A percentile compares a stretch with the other conserved stretches of the same genome.
Conservation (phyloP, 2,888 invertebrate species). For the Cantharis rufa region DNA sequence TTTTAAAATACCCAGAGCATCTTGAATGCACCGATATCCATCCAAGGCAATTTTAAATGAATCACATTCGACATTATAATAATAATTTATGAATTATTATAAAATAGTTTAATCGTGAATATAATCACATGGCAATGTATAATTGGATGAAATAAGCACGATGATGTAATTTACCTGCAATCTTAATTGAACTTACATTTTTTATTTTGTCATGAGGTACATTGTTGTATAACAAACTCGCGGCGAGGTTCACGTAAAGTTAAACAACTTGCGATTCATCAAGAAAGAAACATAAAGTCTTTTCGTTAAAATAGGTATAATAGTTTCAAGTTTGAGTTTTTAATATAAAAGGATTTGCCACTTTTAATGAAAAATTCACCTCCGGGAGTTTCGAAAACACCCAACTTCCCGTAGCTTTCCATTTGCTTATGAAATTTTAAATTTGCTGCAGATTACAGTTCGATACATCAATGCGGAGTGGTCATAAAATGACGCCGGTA, state of each 20-base stretch:
- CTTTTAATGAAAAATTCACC: neutral
- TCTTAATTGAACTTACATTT: neutral
- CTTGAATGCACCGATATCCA: no score
- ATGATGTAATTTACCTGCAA: neutral
- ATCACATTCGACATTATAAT: neutral
- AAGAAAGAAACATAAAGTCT: neutral
- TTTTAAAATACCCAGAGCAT: no score
- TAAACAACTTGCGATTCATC: neutral
- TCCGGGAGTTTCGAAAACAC: neutral
- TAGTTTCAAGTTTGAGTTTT: neutral
- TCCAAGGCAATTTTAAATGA: neutral
- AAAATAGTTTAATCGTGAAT: neutral
- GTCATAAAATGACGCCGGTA: neutral
- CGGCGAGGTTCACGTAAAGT: neutral
- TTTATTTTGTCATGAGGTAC: neutral
- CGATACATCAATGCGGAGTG: neutral
- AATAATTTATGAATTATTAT: neutral
- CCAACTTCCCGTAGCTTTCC: neutral
- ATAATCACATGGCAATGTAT: neutral
- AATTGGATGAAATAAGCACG: neutral
- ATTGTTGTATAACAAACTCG: neutral
- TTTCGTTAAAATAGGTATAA: neutral
- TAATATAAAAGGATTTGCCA: neutral
- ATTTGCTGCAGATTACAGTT: neutral
- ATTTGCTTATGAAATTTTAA: neutral